Evolutionary conservation across 2,113 vertebrate species (phyloP).

Genomic region (Chauna torquata): DNA sequence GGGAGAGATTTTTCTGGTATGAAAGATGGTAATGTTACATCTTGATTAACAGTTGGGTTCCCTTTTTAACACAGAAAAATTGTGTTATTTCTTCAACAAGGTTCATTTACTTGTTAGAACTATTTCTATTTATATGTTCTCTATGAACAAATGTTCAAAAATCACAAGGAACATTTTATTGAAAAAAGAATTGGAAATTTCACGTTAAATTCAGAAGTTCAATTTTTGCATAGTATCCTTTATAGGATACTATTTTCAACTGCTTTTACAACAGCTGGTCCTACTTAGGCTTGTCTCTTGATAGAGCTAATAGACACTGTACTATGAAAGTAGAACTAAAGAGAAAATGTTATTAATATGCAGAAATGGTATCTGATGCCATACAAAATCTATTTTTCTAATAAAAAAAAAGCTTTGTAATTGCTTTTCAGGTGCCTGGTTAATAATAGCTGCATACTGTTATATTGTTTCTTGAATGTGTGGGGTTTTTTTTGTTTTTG

Average conservation of each 20-base stretch:
- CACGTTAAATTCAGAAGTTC: neutral
- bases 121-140: neutral
- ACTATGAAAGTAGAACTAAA: neutral
- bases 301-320: neutral
- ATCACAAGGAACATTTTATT: neutral
- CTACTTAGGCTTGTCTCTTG: neutral
- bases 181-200: neutral
- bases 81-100: neutral
- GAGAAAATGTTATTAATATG: neutral
- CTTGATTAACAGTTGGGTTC: neutral
- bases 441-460: neutral
- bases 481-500: neutral
- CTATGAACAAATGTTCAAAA: neutral
- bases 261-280: neutral
- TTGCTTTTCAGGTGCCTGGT: neutral
- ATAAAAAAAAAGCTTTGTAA: neutral
- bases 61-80: neutral
- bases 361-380: neutral
- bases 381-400: neutral
- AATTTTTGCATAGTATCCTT: neutral
- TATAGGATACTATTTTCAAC: neutral
- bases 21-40: neutral
- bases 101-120: neutral
- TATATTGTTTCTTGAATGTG: neutral
- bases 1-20: neutral